phyloP scores from a whole-genome alignment of 2,113 vertebrate species.

The Prunella himalayana region DNA sequence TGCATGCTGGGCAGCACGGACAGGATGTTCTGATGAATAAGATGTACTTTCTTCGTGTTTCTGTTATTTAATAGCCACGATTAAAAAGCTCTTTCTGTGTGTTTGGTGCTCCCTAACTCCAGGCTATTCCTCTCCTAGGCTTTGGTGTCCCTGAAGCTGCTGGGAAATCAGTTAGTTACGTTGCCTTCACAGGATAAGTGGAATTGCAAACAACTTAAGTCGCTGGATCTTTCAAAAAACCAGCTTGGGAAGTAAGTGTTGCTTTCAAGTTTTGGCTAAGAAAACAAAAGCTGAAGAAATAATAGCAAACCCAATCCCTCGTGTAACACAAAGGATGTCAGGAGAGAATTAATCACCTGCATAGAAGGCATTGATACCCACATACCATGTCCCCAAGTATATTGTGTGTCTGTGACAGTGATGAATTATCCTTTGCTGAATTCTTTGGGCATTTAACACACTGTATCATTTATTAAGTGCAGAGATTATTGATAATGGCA shows the following conservation, averaged over 20 bases:
- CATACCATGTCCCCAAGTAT: neutral
- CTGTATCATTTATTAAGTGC: conserved; percentile 33
- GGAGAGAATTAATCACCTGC: conserved; percentile 50
- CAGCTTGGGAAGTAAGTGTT: conserved; percentile 89
- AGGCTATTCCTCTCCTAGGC: conserved; percentile 69
- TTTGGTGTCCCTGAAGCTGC: conserved; percentile 81
- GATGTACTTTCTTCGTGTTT: conserved; percentile 36
- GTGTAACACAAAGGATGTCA: conserved; percentile 4
- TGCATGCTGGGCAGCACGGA: conserved; percentile 35
- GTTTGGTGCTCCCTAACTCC: neutral
- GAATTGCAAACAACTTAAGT: conserved; percentile 86
- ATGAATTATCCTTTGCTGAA: conserved; percentile 13
- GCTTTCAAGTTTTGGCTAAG: neutral
- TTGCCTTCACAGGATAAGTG: conserved; percentile 85
- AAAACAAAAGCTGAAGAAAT: conserved; percentile 29
- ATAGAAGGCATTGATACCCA: conserved; percentile 19
- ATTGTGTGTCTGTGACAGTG: conserved; percentile 54
- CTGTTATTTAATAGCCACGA: neutral
- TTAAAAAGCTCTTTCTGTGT: neutral
- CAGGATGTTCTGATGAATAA: conserved; percentile 48
- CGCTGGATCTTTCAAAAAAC: conserved; percentile 93
- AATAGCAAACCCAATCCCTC: neutral
- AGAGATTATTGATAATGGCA: conserved; percentile 36
- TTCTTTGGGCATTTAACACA: neutral
- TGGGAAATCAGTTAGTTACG: conserved; percentile 82